Base-by-base conservation (phyloP, 35 echinoderm and acorn worm genomes). In the Ophioderma brevispina region DNA sequence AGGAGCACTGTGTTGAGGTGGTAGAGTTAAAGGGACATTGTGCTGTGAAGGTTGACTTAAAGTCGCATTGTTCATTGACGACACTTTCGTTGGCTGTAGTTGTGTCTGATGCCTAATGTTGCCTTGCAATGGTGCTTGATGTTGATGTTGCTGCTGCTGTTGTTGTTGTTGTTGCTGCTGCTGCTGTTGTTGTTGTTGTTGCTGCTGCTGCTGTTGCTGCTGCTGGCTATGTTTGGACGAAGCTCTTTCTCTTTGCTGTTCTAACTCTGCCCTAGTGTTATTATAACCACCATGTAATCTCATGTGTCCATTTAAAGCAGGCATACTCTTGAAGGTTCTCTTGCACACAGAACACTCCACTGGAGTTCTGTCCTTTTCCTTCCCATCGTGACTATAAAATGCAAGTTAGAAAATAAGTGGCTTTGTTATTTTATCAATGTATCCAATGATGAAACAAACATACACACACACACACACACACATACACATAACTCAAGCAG, bases 261-360 rank as follows among this genome's bases (percentile, higher is more conserved):
- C 78, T 0, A 41, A 33, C 0, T 91, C 90, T 17, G 38, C 82
- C 36, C 90, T 46, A 25, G 92, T 78, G 70, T 94, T 91, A 78
- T 91, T 94, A 77, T 98, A 98, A 28, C 96, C 96, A 30, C 96
- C 96, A 56, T 98, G 96, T 38, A 98, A 81, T 70, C 96, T 92
- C 96, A 98, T 98, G 63, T 98, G 96, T 55, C 96, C 96, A 91
- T 98, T 98, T 35, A 98, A 86, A 19, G 96, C 96, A 90, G 96
- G 96, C 90, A 98, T 95, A 87, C 96, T 98, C 85, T 98, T 98
- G 78, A 98, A 98, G 36, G 87, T 95, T 63, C 90, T 86, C 32
- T 92, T 92, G 81, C 96, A 98, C 42, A 98, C 90, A 42, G 96
- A 95, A 40, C 96, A 98, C 75, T 95, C 90, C 25, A 95, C 96